These are phyloP conservation scores for Lepus americanus DNA, from an alignment of 2,113 vertebrate genomes.

Conservation along the genomic window DNA sequence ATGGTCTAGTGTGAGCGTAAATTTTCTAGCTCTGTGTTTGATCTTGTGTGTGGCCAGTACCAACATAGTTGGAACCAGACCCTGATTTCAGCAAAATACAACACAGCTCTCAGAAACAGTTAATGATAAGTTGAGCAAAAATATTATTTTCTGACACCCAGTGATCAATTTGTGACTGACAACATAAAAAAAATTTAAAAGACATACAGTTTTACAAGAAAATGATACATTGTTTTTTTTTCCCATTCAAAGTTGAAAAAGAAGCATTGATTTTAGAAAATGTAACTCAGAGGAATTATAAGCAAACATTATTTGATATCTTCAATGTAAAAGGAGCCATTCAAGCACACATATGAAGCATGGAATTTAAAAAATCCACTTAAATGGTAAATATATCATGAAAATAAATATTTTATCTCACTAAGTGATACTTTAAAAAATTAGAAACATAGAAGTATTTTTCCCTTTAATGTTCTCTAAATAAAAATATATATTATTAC, in stretches of 20 bases:
- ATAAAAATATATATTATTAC: constrained; percentile 82
- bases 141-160: constrained; percentile 61
- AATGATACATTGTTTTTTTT: constrained; percentile 13
- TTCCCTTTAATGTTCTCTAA: constrained; percentile 51
- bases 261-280: neutral
- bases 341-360: constrained; percentile 30
- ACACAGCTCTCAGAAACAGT: constrained; percentile 67
- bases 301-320: constrained; percentile 57
- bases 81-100: constrained; percentile 68
- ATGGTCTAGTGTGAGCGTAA: constrained; percentile 69
- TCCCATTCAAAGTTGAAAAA: neutral
- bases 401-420: constrained; percentile 60
- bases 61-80: constrained; percentile 31
- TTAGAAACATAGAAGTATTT: constrained; percentile 61
- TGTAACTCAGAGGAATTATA: neutral
- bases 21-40: constrained; percentile 82
- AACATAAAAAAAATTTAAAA: constrained; percentile 56
- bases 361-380: neutral
- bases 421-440: constrained; percentile 70
- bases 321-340: constrained; percentile 59
- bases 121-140: constrained; percentile 78
- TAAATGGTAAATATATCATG: constrained; percentile 52
- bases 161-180: neutral
- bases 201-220: neutral
- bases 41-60: constrained; percentile 71